A percentile compares a stretch with the other conserved stretches of the same genome.
phyloP scores from a whole-genome alignment of 2,797 vertebrate species.

The Cossypha caffra region DNA sequence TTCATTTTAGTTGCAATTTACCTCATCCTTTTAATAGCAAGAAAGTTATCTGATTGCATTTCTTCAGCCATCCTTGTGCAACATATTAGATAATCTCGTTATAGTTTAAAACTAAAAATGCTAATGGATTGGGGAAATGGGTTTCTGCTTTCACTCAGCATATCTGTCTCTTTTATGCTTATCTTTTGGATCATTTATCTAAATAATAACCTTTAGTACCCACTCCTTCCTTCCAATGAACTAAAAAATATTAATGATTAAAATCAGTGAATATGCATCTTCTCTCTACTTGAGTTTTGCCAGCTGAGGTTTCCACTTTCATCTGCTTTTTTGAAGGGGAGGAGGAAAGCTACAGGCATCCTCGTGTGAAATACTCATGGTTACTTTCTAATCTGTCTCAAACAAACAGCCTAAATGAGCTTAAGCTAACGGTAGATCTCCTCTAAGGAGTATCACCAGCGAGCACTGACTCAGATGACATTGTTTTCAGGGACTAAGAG shows the following conservation, averaged over 20 bases:
- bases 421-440: background rate
- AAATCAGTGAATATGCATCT: background rate
- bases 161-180: conserved; percentile 64
- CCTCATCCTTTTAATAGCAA: conserved; percentile 25
- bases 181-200: conserved; percentile 52
- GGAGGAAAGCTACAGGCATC: background rate
- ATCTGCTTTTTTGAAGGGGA: background rate
- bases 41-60: conserved; percentile 22
- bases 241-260: background rate
- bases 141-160: conserved; percentile 33
- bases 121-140: conserved; percentile 41
- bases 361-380: background rate
- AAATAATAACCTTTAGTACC: conserved; percentile 44
- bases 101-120: conserved; percentile 46
- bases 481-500: background rate
- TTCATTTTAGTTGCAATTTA: conserved; percentile 11
- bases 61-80: background rate
- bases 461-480: background rate
- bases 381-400: background rate
- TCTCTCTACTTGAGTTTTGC: background rate
- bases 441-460: background rate
- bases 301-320: background rate
- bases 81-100: conserved; percentile 18
- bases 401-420: background rate
- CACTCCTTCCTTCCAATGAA: conserved; percentile 35